These are phyloP conservation scores for Malachius bipustulatus DNA, from an alignment of 2,888 invertebrate genomes.

Conservation along the genomic window DNA sequence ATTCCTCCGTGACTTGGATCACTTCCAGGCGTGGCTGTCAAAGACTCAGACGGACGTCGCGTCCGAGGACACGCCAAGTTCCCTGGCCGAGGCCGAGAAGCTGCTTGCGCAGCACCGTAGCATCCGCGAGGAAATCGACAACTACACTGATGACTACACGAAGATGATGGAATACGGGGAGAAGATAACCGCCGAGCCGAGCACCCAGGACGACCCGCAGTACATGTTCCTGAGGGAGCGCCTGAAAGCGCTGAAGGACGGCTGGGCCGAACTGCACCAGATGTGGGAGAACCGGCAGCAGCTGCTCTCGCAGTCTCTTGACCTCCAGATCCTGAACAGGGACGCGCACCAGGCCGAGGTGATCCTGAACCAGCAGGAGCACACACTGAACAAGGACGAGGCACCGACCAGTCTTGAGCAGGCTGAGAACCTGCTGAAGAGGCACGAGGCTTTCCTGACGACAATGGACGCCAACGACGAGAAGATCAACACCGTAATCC, in stretches of 20 bases:
- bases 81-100: slow-evolving; percentile 92
- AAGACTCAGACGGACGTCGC: slow-evolving; percentile 99
- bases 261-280: slow-evolving; percentile 97
- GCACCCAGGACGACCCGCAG: slow-evolving; percentile 91
- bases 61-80: slow-evolving; percentile 88
- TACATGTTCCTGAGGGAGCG: slow-evolving; percentile 99
- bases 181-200: slow-evolving; percentile 76
- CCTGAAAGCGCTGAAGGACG: slow-evolving; percentile 93
- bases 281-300: slow-evolving; percentile 99
- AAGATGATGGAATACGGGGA: slow-evolving; percentile 99
- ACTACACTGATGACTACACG: slow-evolving; percentile 94
- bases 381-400: slow-evolving; percentile 92
- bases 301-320: slow-evolving; percentile 85
- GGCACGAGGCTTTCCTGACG: slow-evolving; percentile 97
- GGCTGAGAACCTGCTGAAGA: slow-evolving; percentile 92
- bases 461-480: slow-evolving; percentile 99
- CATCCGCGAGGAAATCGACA: slow-evolving; percentile 98
- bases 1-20: slow-evolving; percentile 95
- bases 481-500: slow-evolving; percentile 92
- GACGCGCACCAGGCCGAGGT: slow-evolving; percentile 98
- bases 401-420: slow-evolving; percentile 89
- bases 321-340: slow-evolving; percentile 88
- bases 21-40: slow-evolving; percentile 98
- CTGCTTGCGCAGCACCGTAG: slow-evolving; percentile 94
- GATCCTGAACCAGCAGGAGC: slow-evolving; percentile 94